These are phyloP conservation scores for Eurois occulta DNA, from an alignment of 2,888 invertebrate genomes.

Conservation along the genomic window DNA sequence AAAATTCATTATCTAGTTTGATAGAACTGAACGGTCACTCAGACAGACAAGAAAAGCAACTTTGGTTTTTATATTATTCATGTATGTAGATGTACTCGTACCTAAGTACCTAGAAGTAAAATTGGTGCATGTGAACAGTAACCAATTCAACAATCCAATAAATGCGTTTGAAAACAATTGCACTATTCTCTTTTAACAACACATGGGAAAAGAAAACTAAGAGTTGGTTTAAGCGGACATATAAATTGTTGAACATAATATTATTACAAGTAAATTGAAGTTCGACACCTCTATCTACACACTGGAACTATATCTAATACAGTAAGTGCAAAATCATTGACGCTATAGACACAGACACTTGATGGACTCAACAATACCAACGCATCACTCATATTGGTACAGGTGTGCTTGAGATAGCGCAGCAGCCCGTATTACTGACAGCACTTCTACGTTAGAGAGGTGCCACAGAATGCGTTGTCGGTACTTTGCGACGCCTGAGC, in stretches of 20 bases:
- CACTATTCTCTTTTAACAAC: neutral
- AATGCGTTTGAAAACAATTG: neutral
- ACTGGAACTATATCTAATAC: neutral
- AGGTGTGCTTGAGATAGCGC: constrained; percentile 60
- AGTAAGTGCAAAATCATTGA: neutral
- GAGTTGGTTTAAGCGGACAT: neutral
- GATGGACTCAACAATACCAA: constrained; percentile 11
- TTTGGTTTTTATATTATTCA: neutral
- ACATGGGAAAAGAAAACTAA: neutral
- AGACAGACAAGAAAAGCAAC: neutral
- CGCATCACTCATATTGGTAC: constrained; percentile 14
- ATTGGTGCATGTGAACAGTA: neutral
- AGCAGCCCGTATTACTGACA: constrained; percentile 72
- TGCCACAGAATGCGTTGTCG: neutral
- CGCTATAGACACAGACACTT: neutral
- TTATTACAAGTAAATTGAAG: neutral
- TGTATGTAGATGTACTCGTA: neutral
- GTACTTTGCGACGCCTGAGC: neutral
- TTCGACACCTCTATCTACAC: neutral
- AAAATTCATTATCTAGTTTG: neutral
- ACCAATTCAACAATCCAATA: neutral
- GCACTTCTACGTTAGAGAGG: constrained; percentile 55
- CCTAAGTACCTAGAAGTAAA: neutral
- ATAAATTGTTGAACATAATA: neutral
- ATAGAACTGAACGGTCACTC: neutral